A percentile compares a stretch with the other conserved stretches of the same genome.
These are phyloP conservation scores for Pavo muticus DNA, from an alignment of 2,113 vertebrate genomes.

Conservation along the genomic window DNA sequence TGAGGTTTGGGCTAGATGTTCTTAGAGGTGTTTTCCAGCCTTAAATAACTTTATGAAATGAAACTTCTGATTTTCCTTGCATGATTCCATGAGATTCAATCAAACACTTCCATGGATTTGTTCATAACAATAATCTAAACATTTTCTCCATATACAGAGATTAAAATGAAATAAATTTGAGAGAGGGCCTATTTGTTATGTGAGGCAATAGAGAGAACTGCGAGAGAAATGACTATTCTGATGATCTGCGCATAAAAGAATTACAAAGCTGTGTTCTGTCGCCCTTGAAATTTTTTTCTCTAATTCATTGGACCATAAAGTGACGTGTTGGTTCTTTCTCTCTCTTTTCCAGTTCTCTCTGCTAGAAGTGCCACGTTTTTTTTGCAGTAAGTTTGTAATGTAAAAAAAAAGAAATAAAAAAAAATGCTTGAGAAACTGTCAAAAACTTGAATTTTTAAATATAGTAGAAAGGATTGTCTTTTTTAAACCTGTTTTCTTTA, in stretches of 20 bases:
- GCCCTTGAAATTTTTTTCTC: background rate
- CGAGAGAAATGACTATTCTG: background rate
- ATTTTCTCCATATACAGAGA: background rate
- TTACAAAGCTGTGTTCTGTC: background rate
- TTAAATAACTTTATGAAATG: background rate
- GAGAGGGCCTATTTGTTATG: background rate
- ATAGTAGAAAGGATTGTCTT: background rate
- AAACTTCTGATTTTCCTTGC: background rate
- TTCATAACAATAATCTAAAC: background rate
- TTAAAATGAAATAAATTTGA: no score
- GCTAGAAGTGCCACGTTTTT: background rate
- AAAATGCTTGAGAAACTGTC: background rate
- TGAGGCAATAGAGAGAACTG: background rate
- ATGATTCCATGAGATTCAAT: background rate
- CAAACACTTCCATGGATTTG: background rate
- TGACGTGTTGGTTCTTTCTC: background rate
- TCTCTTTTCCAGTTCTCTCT: background rate
- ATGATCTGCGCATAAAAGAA: background rate
- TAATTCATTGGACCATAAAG: background rate
- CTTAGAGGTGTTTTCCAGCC: no score
- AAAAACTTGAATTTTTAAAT: background rate
- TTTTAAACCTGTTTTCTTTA: background rate
- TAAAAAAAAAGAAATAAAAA: background rate
- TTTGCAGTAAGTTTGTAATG: background rate
- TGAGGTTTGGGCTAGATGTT: no score